Evolutionary conservation across 1,140 invertebrate genomes (phyloP), one percentile per base, ranked within the genome.

Genomic region (Pogonus chalceus): DNA sequence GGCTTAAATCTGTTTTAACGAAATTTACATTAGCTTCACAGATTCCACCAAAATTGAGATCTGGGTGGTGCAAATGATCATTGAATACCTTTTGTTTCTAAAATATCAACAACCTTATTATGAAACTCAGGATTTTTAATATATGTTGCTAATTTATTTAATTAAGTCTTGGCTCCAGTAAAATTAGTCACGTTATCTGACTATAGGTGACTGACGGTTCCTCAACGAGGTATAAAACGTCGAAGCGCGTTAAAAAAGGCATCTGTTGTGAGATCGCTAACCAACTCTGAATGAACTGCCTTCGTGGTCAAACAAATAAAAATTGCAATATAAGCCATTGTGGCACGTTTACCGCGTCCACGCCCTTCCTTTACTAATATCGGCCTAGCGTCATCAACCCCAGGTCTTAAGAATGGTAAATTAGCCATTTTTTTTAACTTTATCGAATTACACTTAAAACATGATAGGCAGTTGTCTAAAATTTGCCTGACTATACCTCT

Each of bases 1-100:
- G 57, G 18, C 56, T 46, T 7, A 73, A 53, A 55, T 70, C 69
- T 37, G 57, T 58, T 57, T 74, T 74, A 4, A 63, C 57, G 16
- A 52, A 58, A 56, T 68, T 68, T 0, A 73, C 61, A 4, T 56
- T 61, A 2, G 62, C 53, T 60, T 75, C 72, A 60, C 67, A 70
- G 12, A 69, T 16, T 20, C 68, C 69, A 23, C 69, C 68, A 52
- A 74, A 68, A 59, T 3, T 65, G 62, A 14, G 67, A 63, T 4
- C 43, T 20, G 21, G 72, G 64, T 2, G 70, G 67, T 49, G 67
- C 67, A 54, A 72, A 69, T 16, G 65, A 46, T 66, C 68, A 73
- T 23, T 58, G 49, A 2, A 71, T 64, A 21, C 56, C 4, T 20
- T n/a, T 7, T 20, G 3, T 9, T 7, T 35, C 20, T 7, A 23